A percentile compares a stretch with the other conserved stretches of the same genome.
Evolutionary conservation across 1,140 invertebrate species (phyloP).

Genomic region (Monomorium pharaonis): DNA sequence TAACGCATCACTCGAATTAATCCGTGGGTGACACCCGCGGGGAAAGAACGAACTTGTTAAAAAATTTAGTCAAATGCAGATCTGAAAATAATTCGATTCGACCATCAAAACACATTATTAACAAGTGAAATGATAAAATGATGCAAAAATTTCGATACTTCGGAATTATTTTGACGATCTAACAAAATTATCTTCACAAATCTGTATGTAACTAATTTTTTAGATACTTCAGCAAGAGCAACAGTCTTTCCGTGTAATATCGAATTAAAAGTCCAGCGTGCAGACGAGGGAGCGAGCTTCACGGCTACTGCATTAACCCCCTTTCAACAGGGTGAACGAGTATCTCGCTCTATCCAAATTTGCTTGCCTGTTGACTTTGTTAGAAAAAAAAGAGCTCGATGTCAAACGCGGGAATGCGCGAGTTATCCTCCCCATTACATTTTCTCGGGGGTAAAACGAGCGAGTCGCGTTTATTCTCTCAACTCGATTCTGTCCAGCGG

Average conservation of each 20-base stretch:
- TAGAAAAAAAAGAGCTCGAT: not conserved
- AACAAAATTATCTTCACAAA: too few species aligned
- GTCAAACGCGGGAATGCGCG: not conserved
- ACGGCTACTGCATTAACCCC: not conserved
- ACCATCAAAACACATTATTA: too few species aligned
- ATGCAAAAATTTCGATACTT: not conserved
- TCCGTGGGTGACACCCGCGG: too few species aligned
- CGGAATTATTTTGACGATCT: too few species aligned
- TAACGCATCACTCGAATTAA: not conserved
- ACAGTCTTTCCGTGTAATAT: not conserved
- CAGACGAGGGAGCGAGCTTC: not conserved
- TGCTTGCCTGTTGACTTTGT: not conserved
- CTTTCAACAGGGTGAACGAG: not conserved
- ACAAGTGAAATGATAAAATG: too few species aligned
- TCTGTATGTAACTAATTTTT: too few species aligned
- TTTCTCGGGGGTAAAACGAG: not conserved
- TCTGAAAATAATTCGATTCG: too few species aligned
- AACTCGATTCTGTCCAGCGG: not conserved
- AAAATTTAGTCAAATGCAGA: too few species aligned
- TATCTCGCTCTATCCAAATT: not conserved
- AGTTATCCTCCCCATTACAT: not conserved
- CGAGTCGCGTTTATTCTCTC: not conserved
- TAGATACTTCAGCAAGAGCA: too few species aligned
- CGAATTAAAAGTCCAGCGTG: not conserved
- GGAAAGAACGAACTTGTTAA: too few species aligned